These are phyloP conservation scores for Athalia rosae DNA, from an alignment of 2,888 invertebrate genomes.

Conservation along the genomic window DNA sequence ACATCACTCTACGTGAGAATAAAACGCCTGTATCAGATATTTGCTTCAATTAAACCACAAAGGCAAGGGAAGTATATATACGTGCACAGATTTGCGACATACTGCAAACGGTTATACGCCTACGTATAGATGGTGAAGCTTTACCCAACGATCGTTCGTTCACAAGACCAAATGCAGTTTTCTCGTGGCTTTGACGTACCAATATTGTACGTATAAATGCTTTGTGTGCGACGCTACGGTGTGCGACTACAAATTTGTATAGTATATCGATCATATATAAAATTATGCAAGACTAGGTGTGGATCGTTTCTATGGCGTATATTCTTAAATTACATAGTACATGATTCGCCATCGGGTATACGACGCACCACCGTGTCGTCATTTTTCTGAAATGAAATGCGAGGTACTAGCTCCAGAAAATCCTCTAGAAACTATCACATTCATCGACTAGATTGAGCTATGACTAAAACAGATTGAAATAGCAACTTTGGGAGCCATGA, in stretches of 20 bases:
- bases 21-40: constrained; percentile 23
- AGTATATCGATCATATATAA: constrained; percentile 5
- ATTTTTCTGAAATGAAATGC: too few relatives aligned
- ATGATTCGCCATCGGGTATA: too few relatives aligned
- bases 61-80: not conserved
- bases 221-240: constrained; percentile 11
- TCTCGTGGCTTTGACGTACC: constrained; percentile 36
- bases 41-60: constrained; percentile 33
- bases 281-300: too few relatives aligned
- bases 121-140: constrained; percentile 8
- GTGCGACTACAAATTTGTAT: not conserved
- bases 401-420: too few relatives aligned
- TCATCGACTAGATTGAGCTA: too few relatives aligned
- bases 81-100: not conserved
- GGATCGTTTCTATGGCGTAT: too few relatives aligned
- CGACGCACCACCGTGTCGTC: too few relatives aligned
- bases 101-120: not conserved
- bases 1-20: not conserved
- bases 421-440: too few relatives aligned
- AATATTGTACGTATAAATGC: constrained; percentile 1
- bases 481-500: too few relatives aligned
- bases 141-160: constrained; percentile 28
- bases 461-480: too few relatives aligned
- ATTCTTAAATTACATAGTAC: too few relatives aligned
- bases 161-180: constrained; percentile 2